phyloP scores from a whole-genome alignment of 2,113 vertebrate species.

The Riparia riparia region DNA sequence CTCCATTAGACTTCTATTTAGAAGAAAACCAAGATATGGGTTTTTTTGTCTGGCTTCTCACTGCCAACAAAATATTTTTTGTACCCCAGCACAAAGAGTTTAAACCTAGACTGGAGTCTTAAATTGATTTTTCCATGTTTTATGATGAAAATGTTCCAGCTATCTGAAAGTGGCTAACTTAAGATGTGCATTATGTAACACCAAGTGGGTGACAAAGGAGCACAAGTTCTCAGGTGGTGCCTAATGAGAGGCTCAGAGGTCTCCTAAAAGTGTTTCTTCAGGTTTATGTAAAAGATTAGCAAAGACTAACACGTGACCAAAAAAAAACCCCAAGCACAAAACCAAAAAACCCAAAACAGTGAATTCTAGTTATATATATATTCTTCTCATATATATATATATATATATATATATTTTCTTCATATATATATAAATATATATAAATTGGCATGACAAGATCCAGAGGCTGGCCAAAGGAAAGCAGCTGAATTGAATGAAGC shows the following conservation, averaged over 20 bases:
- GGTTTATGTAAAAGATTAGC: not conserved
- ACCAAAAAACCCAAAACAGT: not conserved
- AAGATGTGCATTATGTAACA: fast-evolving
- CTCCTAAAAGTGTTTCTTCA: not conserved
- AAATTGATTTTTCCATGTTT: not conserved
- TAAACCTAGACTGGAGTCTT: not conserved
- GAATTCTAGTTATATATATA: not conserved
- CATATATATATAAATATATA: not conserved
- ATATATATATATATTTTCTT: too few species aligned
- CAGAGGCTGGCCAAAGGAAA: not conserved
- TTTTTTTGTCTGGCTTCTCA: not conserved
- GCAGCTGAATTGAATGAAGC: not conserved
- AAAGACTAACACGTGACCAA: not conserved
- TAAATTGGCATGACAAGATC: not conserved
- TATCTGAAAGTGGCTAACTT: not conserved
- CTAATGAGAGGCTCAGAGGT: not conserved
- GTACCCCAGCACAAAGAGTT: not conserved
- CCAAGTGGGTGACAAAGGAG: not conserved
- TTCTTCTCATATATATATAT: not conserved
- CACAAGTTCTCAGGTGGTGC: not conserved
- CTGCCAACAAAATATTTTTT: not conserved
- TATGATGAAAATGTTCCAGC: not conserved
- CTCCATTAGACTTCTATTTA: not conserved
- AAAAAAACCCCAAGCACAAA: not conserved
- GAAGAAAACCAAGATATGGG: not conserved